phyloP scores from a whole-genome alignment of 2,888 invertebrate species.

The Podotricha telesiphe region DNA sequence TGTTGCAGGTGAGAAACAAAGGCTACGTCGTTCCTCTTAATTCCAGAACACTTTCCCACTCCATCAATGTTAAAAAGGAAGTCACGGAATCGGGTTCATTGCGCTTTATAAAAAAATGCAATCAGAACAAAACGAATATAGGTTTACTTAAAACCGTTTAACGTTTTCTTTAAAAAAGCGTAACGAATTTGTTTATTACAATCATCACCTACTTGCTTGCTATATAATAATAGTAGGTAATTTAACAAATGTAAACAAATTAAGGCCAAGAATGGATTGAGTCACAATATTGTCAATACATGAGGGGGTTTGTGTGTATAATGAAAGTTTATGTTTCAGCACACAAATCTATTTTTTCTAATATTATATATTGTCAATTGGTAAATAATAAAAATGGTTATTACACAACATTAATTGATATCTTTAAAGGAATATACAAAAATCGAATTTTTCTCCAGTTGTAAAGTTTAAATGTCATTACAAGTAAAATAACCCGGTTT shows the following conservation, averaged over 20 bases:
- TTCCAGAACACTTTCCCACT: slow-evolving; percentile 73
- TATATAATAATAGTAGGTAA: background rate
- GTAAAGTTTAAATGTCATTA: too few relatives aligned
- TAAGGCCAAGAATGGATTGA: slow-evolving; percentile 15
- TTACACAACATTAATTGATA: too few relatives aligned
- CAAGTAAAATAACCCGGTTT: too few relatives aligned
- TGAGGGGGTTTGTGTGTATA: background rate
- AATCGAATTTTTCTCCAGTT: too few relatives aligned
- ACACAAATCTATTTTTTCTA: too few relatives aligned
- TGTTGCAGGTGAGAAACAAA: slow-evolving; percentile 71
- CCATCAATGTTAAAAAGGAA: slow-evolving; percentile 75
- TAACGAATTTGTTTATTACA: slow-evolving; percentile 23
- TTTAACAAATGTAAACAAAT: background rate
- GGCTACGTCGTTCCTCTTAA: slow-evolving; percentile 74
- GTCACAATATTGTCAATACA: background rate
- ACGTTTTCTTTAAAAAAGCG: slow-evolving; percentile 10
- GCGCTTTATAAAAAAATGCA: slow-evolving; percentile 52
- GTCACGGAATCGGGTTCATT: slow-evolving; percentile 74
- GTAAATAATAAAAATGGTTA: too few relatives aligned
- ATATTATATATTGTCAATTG: too few relatives aligned
- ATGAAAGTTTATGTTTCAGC: background rate
- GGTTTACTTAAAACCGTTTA: slow-evolving; percentile 15
- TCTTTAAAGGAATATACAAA: too few relatives aligned
- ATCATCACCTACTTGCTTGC: slow-evolving; percentile 11
- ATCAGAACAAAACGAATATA: slow-evolving; percentile 15